Conservation (phyloP, 2,797 vertebrate genomes). For the Eupleurogrammus muticus region DNA sequence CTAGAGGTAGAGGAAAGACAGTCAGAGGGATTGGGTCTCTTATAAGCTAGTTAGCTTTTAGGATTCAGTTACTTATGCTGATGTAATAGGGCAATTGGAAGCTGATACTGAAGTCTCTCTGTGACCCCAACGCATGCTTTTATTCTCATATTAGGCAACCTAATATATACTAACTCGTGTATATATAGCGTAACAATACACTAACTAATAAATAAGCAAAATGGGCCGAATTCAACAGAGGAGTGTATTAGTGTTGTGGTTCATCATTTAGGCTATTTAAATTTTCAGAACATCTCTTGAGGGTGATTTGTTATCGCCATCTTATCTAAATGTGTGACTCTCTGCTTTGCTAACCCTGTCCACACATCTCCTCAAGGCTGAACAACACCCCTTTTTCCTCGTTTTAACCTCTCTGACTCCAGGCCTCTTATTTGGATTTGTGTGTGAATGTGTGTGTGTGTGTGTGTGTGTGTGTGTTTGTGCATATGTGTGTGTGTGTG, state of each 20-base stretch:
- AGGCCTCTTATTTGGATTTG: constrained; percentile 25
- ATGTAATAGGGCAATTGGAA: constrained; percentile 81
- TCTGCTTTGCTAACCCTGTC: constrained; percentile 42
- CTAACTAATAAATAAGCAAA: constrained; percentile 68
- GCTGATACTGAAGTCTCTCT: constrained; percentile 76
- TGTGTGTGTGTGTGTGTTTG: too few species aligned
- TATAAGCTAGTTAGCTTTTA: constrained; percentile 79
- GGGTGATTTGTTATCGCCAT: constrained; percentile 18
- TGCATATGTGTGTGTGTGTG: too few species aligned
- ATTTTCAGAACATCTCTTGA: constrained; percentile 33
- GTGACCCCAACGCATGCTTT: constrained; percentile 74
- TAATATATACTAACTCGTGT: constrained; percentile 66
- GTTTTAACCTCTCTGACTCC: constrained; percentile 24
- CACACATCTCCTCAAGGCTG: constrained; percentile 58
- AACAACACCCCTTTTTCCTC: constrained; percentile 28
- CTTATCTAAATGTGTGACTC: constrained; percentile 35
- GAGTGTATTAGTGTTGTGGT: constrained; percentile 59
- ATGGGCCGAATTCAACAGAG: constrained; percentile 62
- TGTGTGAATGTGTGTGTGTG: constrained; percentile 8
- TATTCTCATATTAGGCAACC: constrained; percentile 71
- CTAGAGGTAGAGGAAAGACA: constrained; percentile 72
- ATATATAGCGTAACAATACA: constrained; percentile 73
- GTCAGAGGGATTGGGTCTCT: constrained; percentile 77
- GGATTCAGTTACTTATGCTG: constrained; percentile 83
- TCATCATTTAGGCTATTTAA: constrained; percentile 41